Percentiles rank a stretch among this genome's conserved stretches.
These are phyloP conservation scores for Auanema sp. DNA, from an alignment of 2,888 invertebrate species.

Conservation along the genomic window DNA sequence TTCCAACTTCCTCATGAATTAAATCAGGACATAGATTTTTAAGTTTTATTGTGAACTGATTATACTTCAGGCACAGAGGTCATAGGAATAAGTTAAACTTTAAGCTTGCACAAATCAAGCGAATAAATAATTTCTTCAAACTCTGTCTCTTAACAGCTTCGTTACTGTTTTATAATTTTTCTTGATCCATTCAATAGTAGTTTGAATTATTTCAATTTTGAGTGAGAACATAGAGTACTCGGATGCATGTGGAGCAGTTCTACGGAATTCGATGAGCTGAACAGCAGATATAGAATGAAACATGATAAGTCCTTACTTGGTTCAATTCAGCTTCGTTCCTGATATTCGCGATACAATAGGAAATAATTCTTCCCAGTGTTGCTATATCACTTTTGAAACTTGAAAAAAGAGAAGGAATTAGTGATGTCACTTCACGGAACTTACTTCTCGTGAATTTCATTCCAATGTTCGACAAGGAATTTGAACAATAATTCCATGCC, in stretches of 20 bases:
- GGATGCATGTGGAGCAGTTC: constrained; percentile 35
- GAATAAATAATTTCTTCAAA: too few relatives aligned
- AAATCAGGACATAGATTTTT: too few relatives aligned
- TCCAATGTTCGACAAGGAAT: constrained; percentile 57
- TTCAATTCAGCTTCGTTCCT: constrained; percentile 3
- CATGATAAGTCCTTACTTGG: constrained; percentile 5
- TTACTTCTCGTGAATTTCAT: constrained; percentile 48
- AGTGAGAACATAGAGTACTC: constrained; percentile 42
- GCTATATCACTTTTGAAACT: too few relatives aligned
- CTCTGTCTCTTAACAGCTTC: constrained; percentile 36
- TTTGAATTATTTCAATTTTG: constrained; percentile 40
- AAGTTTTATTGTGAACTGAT: too few relatives aligned
- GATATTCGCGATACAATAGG: neutral
- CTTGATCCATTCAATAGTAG: constrained; percentile 47
- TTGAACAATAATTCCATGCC: constrained; percentile 52
- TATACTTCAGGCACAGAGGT: too few relatives aligned
- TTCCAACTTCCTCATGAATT: too few relatives aligned
- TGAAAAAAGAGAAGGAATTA: neutral
- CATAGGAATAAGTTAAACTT: too few relatives aligned
- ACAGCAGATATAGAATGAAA: constrained; percentile 18
- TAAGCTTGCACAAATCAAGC: too few relatives aligned
- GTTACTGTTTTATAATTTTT: constrained; percentile 43
- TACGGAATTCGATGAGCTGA: constrained; percentile 48
- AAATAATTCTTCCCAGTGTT: constrained; percentile 4
- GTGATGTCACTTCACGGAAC: neutral